Base-by-base conservation (phyloP, 2,113 vertebrate genomes). In the Phycodurus eques region DNA sequence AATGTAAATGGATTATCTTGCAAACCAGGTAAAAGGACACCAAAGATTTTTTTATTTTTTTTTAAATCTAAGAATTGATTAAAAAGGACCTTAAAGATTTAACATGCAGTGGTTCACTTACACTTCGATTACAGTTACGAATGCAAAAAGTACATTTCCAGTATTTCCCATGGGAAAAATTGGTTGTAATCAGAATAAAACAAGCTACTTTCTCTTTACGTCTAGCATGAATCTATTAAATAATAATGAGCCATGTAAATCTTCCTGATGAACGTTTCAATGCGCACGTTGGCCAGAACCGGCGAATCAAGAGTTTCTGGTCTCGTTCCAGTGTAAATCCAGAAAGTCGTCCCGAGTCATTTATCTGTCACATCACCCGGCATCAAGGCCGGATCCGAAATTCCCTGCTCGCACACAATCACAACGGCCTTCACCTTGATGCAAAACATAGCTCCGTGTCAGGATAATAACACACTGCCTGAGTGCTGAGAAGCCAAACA, bases 241-340 rank as follows among this genome's bases (percentile, higher is more conserved):
- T 35, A 8, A 64, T 15, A 46, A 35, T 6, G 19, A 22, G 35
- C 11, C 7, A 46, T 0, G 57, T 20, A 35, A 15, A 43, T 54
- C 15, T 65, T 77, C 15, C 2, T 7, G 8, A 68, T 67, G 57
- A 78, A 70, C 20, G n/a, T 73, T 56, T 35, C 39, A 76, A 60
- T 53, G 19, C 69, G n/a, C 17, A 62, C 4, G 60, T 42, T 65
- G 69, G 20, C 68, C 42, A 27, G 67, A 83, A 81, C 75, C 46
- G n/a, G 79, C 66, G 61, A 74, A 78, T 80, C 77, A 46, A 68
- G 70, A 77, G 60, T 76, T 79, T 80, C 76, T 64, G 57, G 75
- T 84, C 60, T 73, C 51, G 67, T 83, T 88, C 67, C 22, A 43
- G 14, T 35, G 44, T 39, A 75, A 76, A 70, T 14, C 14, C 33